A percentile compares a stretch with the other conserved stretches of the same genome.
Conservation (phyloP, 2,113 vertebrate genomes). For the Camelus dromedarius region DNA sequence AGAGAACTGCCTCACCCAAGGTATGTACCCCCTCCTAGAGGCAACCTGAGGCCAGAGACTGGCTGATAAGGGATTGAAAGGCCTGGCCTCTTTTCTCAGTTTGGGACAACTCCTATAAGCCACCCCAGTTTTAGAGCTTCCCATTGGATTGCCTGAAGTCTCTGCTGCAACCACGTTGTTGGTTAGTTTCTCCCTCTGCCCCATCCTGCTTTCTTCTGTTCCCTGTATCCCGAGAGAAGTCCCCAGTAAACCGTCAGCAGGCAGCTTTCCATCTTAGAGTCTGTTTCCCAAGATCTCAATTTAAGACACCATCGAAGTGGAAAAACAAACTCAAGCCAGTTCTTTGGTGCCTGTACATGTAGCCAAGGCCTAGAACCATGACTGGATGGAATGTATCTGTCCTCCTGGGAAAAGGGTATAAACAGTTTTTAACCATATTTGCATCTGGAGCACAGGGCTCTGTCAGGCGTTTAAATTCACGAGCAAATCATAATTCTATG, state of each 20-base stretch:
- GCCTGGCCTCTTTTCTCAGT: neutral
- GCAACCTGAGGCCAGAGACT: neutral
- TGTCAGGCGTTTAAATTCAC: constrained; percentile 64
- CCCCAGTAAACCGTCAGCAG: neutral
- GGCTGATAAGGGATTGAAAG: neutral
- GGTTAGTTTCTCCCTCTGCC: neutral
- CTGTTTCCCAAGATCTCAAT: constrained; percentile 37
- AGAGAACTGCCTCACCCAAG: neutral
- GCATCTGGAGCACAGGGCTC: constrained; percentile 73
- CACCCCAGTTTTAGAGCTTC: neutral
- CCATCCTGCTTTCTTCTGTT: neutral
- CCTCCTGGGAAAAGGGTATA: constrained; percentile 67
- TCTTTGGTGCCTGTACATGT: neutral
- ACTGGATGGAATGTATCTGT: constrained; percentile 58
- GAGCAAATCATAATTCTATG: constrained; percentile 55
- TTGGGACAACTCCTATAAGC: neutral
- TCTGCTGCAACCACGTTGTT: neutral
- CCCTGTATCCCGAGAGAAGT: neutral
- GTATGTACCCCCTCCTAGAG: neutral
- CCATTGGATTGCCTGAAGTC: neutral
- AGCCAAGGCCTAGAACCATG: constrained; percentile 56
- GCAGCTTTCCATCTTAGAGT: constrained; percentile 25
- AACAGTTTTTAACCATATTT: constrained; percentile 66
- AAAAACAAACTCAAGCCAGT: constrained; percentile 44
- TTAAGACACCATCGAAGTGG: constrained; percentile 5